A percentile compares a stretch with the other conserved stretches of the same genome.
phyloP scores from a whole-genome alignment of 2,113 vertebrate species.

The Sinocyclocheilus rhinocerous region DNA sequence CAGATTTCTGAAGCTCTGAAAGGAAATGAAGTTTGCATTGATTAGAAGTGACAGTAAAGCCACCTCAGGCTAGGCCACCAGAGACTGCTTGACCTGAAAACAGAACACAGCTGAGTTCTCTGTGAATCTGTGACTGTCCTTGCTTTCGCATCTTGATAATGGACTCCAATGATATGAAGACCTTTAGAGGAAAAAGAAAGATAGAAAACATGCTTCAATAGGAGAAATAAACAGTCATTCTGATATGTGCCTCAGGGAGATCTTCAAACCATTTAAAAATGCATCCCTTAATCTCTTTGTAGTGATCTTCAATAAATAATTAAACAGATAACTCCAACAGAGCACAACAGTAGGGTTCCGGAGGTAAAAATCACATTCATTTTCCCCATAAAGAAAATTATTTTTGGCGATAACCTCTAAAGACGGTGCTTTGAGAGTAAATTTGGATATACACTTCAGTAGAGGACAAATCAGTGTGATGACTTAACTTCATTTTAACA shows the following conservation, averaged over 20 bases:
- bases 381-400: background rate
- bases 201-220: background rate
- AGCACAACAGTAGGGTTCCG: background rate
- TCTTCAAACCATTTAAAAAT: background rate
- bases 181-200: background rate
- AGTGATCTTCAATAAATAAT: conserved; percentile 6
- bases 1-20: background rate
- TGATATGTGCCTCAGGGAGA: background rate
- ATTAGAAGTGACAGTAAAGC: conserved; percentile 27
- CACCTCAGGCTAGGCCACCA: conserved; percentile 23
- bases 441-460: background rate
- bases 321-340: background rate
- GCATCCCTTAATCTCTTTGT: background rate
- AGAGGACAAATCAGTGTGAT: background rate
- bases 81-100: conserved; percentile 37
- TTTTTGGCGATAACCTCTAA: background rate
- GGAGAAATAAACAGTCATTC: conserved; percentile 11
- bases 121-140: conserved; percentile 1
- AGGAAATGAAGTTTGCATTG: conserved; percentile 8
- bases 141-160: conserved; percentile 13
- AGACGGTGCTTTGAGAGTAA: background rate
- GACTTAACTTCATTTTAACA: background rate
- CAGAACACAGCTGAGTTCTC: conserved; percentile 31
- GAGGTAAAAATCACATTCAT: background rate
- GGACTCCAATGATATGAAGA: background rate